A percentile compares a stretch with the other conserved stretches of the same genome.
Conservation (phyloP, 2,113 vertebrate species). For the Hyperoodon ampullatus region DNA sequence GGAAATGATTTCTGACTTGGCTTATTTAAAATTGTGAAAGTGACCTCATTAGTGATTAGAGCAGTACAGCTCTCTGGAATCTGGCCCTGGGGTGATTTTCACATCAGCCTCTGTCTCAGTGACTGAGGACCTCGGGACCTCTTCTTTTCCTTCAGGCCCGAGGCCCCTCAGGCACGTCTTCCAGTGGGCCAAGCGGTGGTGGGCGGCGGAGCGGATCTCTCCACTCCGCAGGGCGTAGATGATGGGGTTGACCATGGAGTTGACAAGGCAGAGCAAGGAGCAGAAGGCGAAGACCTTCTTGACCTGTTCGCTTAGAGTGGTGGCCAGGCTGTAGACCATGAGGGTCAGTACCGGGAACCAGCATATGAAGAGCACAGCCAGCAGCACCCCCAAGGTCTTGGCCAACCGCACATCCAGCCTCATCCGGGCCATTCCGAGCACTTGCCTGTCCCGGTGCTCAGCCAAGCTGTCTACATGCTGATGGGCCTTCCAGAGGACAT, state of each 20-base stretch:
- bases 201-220: conserved; percentile 86
- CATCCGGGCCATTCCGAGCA: conserved; percentile 85
- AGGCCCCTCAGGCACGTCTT: conserved; percentile 55
- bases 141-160: conserved; percentile 73
- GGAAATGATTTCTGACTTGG: background rate
- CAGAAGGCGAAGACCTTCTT: conserved; percentile 93
- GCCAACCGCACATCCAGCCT: conserved; percentile 94
- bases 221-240: conserved; percentile 92
- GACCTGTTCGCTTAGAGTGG: conserved; percentile 74
- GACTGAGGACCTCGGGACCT: conserved; percentile 65
- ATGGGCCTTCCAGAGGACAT: conserved; percentile 92
- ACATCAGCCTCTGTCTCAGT: conserved; percentile 76
- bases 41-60: background rate
- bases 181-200: conserved; percentile 45
- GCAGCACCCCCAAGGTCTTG: conserved; percentile 91
- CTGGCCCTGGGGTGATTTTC: background rate
- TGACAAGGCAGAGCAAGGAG: conserved; percentile 93
- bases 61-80: background rate
- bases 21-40: background rate
- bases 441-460: conserved; percentile 67
- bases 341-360: conserved; percentile 92
- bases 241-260: conserved; percentile 93
- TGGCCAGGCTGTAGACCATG: conserved; percentile 88
- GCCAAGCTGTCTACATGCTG: conserved; percentile 89
- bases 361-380: conserved; percentile 89